Evolutionary conservation across 2,113 vertebrate genomes (phyloP).

Genomic region (Chauna torquata): DNA sequence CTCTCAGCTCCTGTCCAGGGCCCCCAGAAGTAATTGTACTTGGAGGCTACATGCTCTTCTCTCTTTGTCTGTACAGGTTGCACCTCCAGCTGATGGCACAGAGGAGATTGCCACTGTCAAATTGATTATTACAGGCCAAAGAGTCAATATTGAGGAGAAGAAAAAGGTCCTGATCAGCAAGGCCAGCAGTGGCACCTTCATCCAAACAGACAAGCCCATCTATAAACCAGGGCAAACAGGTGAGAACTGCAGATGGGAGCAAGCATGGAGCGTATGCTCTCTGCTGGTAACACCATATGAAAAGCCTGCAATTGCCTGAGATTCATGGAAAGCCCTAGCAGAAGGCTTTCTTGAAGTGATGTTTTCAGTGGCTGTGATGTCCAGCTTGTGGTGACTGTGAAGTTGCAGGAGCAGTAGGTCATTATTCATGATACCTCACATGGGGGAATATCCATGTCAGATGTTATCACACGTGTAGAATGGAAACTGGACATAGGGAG

Average conservation of each 20-base stretch:
- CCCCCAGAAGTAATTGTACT: background rate
- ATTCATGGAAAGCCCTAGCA: background rate
- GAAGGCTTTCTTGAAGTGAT: background rate
- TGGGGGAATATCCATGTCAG: fast-evolving
- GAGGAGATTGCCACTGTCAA: slow-evolving; percentile 47
- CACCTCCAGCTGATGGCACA: slow-evolving; percentile 12
- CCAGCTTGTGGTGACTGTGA: background rate
- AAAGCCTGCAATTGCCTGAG: background rate
- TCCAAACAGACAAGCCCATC: slow-evolving; percentile 71
- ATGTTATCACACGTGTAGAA: background rate
- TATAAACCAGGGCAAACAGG: slow-evolving; percentile 58
- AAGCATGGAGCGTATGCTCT: background rate
- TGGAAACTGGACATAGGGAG: background rate
- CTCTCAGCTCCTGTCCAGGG: background rate
- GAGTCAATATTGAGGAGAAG: slow-evolving; percentile 43
- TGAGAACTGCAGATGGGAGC: background rate
- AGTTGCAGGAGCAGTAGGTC: background rate
- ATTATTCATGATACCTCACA: background rate
- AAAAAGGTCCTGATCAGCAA: slow-evolving; percentile 65
- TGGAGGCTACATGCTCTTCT: background rate
- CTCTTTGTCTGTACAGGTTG: slow-evolving; percentile 37
- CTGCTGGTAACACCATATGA: background rate
- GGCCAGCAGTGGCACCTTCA: slow-evolving; percentile 39
- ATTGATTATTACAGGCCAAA: slow-evolving; percentile 30
- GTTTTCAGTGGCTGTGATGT: background rate